These are phyloP conservation scores for Phrynocephalus vlangalii DNA, from an alignment of 2,797 vertebrate genomes.

Conservation along the genomic window DNA sequence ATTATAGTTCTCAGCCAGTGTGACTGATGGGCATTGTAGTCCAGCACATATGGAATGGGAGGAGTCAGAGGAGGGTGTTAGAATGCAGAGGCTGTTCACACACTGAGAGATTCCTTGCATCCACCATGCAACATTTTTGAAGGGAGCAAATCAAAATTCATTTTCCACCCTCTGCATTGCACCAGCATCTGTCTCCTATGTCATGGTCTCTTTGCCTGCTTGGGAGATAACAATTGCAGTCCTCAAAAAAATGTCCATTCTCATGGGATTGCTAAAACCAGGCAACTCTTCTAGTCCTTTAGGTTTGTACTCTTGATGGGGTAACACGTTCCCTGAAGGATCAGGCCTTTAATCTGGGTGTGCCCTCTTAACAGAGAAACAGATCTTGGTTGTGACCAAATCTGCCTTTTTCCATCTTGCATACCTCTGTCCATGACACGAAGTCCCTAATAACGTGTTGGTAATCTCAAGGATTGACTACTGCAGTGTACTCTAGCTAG, in stretches of 20 bases:
- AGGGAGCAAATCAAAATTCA: background rate
- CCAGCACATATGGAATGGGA: background rate
- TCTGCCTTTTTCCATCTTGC: no score
- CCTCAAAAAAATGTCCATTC: background rate
- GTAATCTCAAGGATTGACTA: no score
- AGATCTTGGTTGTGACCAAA: no score
- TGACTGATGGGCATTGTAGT: background rate
- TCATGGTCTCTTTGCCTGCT: background rate
- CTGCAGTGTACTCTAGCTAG: no score
- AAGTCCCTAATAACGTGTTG: no score
- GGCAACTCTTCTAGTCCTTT: background rate
- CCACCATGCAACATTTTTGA: background rate
- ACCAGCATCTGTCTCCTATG: background rate
- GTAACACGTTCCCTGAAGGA: no score
- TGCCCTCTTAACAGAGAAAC: no score
- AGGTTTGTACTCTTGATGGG: no score
- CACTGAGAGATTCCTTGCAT: background rate
- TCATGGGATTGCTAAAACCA: background rate
- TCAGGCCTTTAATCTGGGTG: no score
- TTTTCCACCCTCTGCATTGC: no score
- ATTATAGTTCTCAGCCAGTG: background rate
- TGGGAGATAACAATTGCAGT: background rate
- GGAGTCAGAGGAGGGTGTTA: background rate
- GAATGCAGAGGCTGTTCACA: background rate
- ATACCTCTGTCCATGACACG: no score